Evolutionary conservation across 1,140 invertebrate species (phyloP).

Genomic region (Penaeus vannamei): DNA sequence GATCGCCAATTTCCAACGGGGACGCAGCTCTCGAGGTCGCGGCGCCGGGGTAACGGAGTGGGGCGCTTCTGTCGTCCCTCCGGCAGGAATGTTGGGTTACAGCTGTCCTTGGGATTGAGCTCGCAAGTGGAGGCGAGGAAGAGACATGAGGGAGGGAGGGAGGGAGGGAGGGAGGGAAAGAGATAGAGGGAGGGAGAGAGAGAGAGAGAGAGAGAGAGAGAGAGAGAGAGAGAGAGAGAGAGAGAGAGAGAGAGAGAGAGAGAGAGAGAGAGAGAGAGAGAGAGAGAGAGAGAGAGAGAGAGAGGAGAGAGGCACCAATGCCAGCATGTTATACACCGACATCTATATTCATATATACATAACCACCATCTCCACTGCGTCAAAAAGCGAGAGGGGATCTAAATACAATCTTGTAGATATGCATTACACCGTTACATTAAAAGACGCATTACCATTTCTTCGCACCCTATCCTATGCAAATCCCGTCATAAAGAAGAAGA

Average conservation of each 20-base stretch:
- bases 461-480: too few relatives aligned
- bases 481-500: background rate
- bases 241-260: background rate
- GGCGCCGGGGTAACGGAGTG: too few relatives aligned
- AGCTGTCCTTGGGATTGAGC: too few relatives aligned
- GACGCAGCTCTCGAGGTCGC: too few relatives aligned
- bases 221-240: background rate
- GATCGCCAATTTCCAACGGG: too few relatives aligned
- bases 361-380: background rate
- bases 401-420: background rate
- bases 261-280: background rate
- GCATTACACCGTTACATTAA: too few relatives aligned
- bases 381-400: background rate
- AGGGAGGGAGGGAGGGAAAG: background rate
- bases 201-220: background rate
- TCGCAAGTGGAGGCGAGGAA: too few relatives aligned
- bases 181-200: background rate
- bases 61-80: too few relatives aligned
- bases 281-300: background rate
- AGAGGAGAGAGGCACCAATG: background rate
- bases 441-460: too few relatives aligned
- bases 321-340: background rate
- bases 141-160: too few relatives aligned
- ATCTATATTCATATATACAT: constrained; percentile 1
- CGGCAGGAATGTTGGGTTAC: too few relatives aligned